These are phyloP conservation scores for Nesidiocoris tenuis DNA, from an alignment of 2,888 invertebrate species.

Conservation along the genomic window DNA sequence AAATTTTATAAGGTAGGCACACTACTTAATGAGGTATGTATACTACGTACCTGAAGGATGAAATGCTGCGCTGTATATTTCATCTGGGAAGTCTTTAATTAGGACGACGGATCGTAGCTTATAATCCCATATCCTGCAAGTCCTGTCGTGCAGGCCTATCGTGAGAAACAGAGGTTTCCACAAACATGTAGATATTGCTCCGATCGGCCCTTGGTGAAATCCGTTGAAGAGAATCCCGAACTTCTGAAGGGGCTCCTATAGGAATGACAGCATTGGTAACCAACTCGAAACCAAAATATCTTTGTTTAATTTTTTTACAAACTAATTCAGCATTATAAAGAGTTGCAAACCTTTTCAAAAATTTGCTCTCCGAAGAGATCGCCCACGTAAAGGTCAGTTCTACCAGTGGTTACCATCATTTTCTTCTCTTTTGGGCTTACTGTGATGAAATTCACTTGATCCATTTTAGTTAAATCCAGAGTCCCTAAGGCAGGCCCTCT, in stretches of 20 bases:
- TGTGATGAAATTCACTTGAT: conserved; percentile 45
- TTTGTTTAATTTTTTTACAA: conserved; percentile 59
- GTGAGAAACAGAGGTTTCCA: conserved; percentile 91
- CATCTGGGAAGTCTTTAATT: conserved; percentile 76
- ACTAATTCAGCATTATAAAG: conserved; percentile 57
- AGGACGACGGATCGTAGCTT: conserved; percentile 77
- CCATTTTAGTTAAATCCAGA: conserved; percentile 37
- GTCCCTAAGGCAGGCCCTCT: conserved; percentile 37
- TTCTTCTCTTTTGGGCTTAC: conserved; percentile 58
- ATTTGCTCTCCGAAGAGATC: conserved; percentile 25
- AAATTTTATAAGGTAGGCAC: no score
- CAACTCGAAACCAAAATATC: no score
- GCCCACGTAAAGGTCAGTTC: conserved; percentile 23
- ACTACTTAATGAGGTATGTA: no score
- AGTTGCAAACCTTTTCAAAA: conserved; percentile 22
- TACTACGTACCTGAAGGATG: conserved; percentile 67
- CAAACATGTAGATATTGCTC: conserved; percentile 76
- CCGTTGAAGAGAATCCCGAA: conserved; percentile 65
- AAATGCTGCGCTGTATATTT: conserved; percentile 73
- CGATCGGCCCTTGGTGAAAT: conserved; percentile 79
- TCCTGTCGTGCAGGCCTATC: conserved; percentile 72
- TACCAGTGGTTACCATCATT: conserved; percentile 60
- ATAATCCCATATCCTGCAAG: conserved; percentile 89
- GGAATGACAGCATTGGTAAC: background rate
- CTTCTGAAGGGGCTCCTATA: conserved; percentile 19